These are phyloP conservation scores for Acanthopleura granulata DNA, from an alignment of 2,888 invertebrate genomes.

Conservation along the genomic window DNA sequence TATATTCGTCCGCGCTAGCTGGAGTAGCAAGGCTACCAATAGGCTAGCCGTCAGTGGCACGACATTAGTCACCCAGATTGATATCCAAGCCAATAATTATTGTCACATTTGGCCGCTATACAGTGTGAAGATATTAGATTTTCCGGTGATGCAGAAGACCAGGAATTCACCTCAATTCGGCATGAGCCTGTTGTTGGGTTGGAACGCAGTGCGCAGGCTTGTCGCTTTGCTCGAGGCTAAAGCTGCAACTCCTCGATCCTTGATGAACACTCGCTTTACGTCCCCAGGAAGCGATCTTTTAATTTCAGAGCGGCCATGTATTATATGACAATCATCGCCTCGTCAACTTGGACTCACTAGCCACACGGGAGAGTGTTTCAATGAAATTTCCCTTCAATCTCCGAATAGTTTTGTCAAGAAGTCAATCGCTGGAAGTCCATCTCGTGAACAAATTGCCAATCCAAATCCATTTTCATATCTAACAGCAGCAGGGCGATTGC, in stretches of 20 bases:
- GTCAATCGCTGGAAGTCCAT: slow-evolving; percentile 15
- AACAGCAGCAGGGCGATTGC: not conserved
- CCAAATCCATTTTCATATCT: not conserved
- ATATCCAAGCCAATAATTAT: slow-evolving; percentile 20
- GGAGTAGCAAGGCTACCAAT: slow-evolving; percentile 1
- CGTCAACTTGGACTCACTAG: not conserved
- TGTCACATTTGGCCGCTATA: slow-evolving; percentile 19
- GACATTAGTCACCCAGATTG: slow-evolving; percentile 18
- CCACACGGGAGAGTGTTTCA: not conserved
- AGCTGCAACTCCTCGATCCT: not conserved
- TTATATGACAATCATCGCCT: slow-evolving; percentile 7
- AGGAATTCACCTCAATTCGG: slow-evolving; percentile 15
- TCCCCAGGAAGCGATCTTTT: slow-evolving; percentile 19
- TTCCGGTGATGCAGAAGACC: slow-evolving; percentile 22
- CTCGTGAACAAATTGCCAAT: not conserved
- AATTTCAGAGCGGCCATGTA: not conserved
- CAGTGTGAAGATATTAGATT: slow-evolving; percentile 20
- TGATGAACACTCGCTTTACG: slow-evolving; percentile 13
- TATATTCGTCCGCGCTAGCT: slow-evolving; percentile 14
- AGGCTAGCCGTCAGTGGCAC: not conserved
- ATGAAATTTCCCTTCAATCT: slow-evolving; percentile 12
- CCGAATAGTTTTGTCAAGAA: slow-evolving; percentile 16
- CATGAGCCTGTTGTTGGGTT: not conserved
- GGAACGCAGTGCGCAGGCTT: not conserved
- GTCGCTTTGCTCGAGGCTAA: not conserved